Evolutionary conservation across 2,888 invertebrate genomes (phyloP).

Genomic region (Agriopis aurantiaria): DNA sequence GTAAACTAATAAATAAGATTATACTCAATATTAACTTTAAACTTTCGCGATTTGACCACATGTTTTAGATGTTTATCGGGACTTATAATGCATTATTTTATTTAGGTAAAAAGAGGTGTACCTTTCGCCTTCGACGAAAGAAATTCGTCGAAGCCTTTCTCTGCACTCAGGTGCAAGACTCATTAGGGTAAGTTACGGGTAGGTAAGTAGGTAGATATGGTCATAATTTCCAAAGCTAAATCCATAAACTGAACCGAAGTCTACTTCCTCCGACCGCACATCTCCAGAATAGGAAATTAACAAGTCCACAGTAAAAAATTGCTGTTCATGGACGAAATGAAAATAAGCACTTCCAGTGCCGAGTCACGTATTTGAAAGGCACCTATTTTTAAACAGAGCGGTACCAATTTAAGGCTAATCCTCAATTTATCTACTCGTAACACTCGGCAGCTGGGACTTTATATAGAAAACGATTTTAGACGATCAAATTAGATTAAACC

Average conservation of each 20-base stretch:
- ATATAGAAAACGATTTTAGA: conserved; percentile 19
- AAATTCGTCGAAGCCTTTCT: too few relatives aligned
- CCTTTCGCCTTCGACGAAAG: too few relatives aligned
- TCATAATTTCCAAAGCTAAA: too few relatives aligned
- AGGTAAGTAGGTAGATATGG: too few relatives aligned
- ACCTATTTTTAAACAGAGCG: conserved; percentile 29
- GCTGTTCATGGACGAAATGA: conserved; percentile 3
- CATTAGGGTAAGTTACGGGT: too few relatives aligned
- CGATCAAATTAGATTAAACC: conserved; percentile 21
- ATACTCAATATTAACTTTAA: background rate
- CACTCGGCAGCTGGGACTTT: conserved; percentile 25
- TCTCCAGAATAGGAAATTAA: conserved; percentile 11
- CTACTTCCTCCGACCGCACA: background rate
- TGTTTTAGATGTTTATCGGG: too few relatives aligned
- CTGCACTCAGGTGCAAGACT: too few relatives aligned
- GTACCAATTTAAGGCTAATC: conserved; percentile 29
- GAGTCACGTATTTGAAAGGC: conserved; percentile 29
- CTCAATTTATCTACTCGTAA: conserved; percentile 26
- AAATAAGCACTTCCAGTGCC: conserved; percentile 15
- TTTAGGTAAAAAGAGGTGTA: too few relatives aligned
- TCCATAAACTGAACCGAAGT: too few relatives aligned
- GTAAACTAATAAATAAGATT: too few relatives aligned
- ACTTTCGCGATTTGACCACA: too few relatives aligned
- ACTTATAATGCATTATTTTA: too few relatives aligned
- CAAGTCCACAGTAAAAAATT: conserved; percentile 2